phyloP scores from a whole-genome alignment of 2,113 vertebrate genomes.

The Hemibagrus wyckioides region DNA sequence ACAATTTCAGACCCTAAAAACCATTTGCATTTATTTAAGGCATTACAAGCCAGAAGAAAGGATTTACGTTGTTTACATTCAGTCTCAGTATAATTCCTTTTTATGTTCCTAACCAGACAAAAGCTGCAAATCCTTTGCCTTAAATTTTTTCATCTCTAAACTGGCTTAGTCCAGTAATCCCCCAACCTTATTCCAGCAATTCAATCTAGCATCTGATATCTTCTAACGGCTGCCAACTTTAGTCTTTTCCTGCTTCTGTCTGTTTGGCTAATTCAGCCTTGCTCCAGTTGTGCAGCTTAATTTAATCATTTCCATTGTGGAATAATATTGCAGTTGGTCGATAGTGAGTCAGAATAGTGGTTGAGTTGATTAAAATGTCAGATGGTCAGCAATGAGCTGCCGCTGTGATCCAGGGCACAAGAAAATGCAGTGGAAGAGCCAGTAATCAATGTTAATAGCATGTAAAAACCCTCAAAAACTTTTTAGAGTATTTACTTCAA shows the following conservation, averaged over 20 bases:
- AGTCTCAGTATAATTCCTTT: slow-evolving; percentile 10
- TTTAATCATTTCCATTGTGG: not conserved
- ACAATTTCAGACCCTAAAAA: not conserved
- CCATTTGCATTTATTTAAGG: not conserved
- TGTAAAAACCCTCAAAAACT: not conserved
- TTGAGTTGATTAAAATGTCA: slow-evolving; percentile 16
- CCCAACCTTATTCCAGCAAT: slow-evolving; percentile 58
- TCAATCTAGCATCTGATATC: slow-evolving; percentile 64
- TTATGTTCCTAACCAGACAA: slow-evolving; percentile 6
- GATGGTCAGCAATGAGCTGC: not conserved
- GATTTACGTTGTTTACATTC: not conserved
- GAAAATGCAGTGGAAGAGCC: not conserved
- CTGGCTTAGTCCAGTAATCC: slow-evolving; percentile 69
- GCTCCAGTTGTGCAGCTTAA: slow-evolving; percentile 9
- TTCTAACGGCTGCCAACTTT: slow-evolving; percentile 55
- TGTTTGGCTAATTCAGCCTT: not conserved
- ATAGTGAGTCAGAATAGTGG: not conserved
- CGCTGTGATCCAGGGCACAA: not conserved
- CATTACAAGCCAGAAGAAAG: not conserved
- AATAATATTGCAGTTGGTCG: not conserved
- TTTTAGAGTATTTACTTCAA: not conserved
- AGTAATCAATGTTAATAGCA: not conserved
- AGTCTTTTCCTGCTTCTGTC: slow-evolving; percentile 25
- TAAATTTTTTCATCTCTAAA: slow-evolving; percentile 62
- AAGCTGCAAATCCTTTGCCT: not conserved